Percentiles rank a stretch among this genome's conserved stretches.
These are phyloP conservation scores for Polymixis flavicincta DNA, from an alignment of 2,888 invertebrate genomes.

Conservation along the genomic window DNA sequence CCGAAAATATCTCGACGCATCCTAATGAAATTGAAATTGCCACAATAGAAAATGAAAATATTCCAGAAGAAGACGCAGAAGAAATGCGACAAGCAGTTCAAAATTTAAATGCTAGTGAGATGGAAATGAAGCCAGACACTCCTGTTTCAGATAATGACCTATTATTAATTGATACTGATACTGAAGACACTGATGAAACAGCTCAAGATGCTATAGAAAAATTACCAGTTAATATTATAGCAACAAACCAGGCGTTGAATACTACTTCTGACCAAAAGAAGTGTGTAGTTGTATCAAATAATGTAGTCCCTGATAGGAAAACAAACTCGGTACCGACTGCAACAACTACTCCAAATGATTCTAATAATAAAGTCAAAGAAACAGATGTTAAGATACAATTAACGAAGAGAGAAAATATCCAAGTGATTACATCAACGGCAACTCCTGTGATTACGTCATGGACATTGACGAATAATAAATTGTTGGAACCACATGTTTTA, in stretches of 20 bases:
- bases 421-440: conserved; percentile 83
- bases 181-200: conserved; percentile 93
- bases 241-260: conserved; percentile 78
- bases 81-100: conserved; percentile 96
- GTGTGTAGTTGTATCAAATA: conserved; percentile 78
- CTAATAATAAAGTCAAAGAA: conserved; percentile 75
- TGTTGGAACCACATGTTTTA: conserved; percentile 82
- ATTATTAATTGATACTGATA: conserved; percentile 96
- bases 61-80: conserved; percentile 94
- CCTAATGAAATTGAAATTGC: conserved; percentile 86
- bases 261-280: conserved; percentile 76
- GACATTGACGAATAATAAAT: conserved; percentile 88
- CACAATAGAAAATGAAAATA: conserved; percentile 88
- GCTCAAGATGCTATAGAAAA: conserved; percentile 85
- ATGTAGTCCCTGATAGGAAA: conserved; percentile 85
- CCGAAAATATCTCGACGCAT: conserved; percentile 81
- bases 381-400: conserved; percentile 80
- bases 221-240: conserved; percentile 82
- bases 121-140: conserved; percentile 95
- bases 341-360: conserved; percentile 79
- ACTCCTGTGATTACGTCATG: conserved; percentile 91
- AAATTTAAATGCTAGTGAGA: conserved; percentile 93
- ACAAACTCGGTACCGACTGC: conserved; percentile 65
- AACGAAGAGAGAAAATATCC: conserved; percentile 79
- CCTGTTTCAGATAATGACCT: conserved; percentile 96